Conservation (phyloP, 2,888 invertebrate genomes). For the Willowsia nigromaculata region DNA sequence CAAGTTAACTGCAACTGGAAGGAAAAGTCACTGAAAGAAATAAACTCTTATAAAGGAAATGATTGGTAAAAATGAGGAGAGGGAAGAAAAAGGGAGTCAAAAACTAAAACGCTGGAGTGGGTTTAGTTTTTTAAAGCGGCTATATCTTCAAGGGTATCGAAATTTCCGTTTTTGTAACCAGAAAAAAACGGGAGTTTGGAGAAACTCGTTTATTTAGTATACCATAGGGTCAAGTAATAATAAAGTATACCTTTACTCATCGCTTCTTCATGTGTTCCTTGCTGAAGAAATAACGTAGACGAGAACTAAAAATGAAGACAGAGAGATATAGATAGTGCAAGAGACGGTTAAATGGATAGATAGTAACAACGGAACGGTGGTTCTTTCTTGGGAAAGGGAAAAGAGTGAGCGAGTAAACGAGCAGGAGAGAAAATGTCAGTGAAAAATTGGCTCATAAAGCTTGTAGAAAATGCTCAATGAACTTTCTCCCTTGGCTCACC, state of each 20-base stretch:
- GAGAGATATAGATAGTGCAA: slow-evolving; percentile 8
- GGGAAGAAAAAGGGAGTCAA: background rate
- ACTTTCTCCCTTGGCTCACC: slow-evolving; percentile 75
- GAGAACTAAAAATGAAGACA: slow-evolving; percentile 13
- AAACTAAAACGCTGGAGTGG: slow-evolving; percentile 30
- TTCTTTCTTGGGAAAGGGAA: slow-evolving; percentile 25
- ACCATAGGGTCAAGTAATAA: slow-evolving; percentile 71
- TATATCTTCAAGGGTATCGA: slow-evolving; percentile 35
- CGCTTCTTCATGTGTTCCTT: slow-evolving; percentile 28
- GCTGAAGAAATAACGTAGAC: slow-evolving; percentile 14
- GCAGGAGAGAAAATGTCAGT: slow-evolving; percentile 73
- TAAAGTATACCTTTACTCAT: slow-evolving; percentile 68
- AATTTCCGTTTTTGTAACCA: slow-evolving; percentile 15
- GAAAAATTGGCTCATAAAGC: slow-evolving; percentile 78
- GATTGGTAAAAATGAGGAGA: slow-evolving; percentile 59
- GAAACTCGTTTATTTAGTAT: slow-evolving; percentile 69
- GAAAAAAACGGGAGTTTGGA: background rate
- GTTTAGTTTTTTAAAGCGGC: slow-evolving; percentile 5
- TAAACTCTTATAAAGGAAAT: slow-evolving; percentile 64
- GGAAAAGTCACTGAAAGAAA: slow-evolving; percentile 20
- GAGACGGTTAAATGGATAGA: slow-evolving; percentile 24
- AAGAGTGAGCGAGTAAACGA: slow-evolving; percentile 48
- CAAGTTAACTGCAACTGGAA: slow-evolving; percentile 56
- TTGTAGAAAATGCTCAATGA: slow-evolving; percentile 76
- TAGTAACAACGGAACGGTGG: slow-evolving; percentile 2